Percentiles rank a stretch among this genome's conserved stretches.
Evolutionary conservation across 2,888 invertebrate species (phyloP).

Genomic region (Leucozona laternaria): DNA sequence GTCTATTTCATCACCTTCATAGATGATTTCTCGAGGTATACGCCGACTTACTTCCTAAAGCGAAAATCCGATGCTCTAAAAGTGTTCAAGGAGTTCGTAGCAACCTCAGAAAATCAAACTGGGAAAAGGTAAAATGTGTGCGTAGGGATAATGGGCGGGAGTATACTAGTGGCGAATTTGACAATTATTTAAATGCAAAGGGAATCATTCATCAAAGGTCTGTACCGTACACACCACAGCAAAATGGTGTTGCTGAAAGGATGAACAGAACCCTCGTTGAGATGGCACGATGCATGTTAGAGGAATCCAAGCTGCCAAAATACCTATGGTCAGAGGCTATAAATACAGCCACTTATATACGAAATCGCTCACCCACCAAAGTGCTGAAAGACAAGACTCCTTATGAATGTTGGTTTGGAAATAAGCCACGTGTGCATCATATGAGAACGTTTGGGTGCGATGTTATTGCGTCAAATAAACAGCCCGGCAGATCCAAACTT

Average conservation of each 20-base stretch:
- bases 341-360: constrained; percentile 70
- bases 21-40: not conserved
- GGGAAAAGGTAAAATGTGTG: constrained; percentile 33
- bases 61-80: constrained; percentile 47
- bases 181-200: constrained; percentile 41
- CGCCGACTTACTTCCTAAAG: constrained; percentile 35
- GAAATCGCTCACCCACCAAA: constrained; percentile 71
- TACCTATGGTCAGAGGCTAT: constrained; percentile 75
- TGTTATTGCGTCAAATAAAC: constrained; percentile 60
- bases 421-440: constrained; percentile 66
- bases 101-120: constrained; percentile 38
- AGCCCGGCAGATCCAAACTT: constrained; percentile 62
- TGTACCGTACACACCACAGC: constrained; percentile 69
- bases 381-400: constrained; percentile 57
- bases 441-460: constrained; percentile 68
- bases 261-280: constrained; percentile 73
- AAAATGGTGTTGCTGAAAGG: constrained; percentile 76
- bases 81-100: constrained; percentile 47
- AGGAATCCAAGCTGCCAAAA: constrained; percentile 55
- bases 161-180: constrained; percentile 55
- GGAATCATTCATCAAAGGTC: constrained; percentile 73
- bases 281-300: constrained; percentile 72
- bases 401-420: constrained; percentile 64
- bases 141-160: constrained; percentile 47
- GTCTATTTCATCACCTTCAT: constrained; percentile 25